A percentile compares a stretch with the other conserved stretches of the same genome.
Conservation (phyloP, 2,113 vertebrate genomes). For the Pseudorhombus dupliciocellatus region DNA sequence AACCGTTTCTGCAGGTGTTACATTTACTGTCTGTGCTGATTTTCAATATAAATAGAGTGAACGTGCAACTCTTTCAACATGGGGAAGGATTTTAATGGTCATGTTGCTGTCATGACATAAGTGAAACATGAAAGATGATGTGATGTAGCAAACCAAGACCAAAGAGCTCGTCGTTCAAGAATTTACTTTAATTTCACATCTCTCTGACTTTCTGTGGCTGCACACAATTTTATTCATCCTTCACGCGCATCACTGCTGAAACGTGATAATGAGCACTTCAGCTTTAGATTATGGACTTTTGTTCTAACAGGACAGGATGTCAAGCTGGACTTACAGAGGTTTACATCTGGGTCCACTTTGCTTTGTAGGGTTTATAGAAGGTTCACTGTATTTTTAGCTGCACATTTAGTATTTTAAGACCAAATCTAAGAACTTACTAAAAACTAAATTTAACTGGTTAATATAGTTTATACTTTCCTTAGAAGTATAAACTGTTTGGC, state of each 20-base stretch:
- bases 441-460: neutral
- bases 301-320: neutral
- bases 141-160: slow-evolving; percentile 2
- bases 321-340: neutral
- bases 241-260: neutral
- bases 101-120: too few species aligned
- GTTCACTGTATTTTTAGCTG: neutral
- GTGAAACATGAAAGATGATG: neutral
- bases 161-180: neutral
- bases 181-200: neutral
- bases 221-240: neutral
- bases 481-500: too few species aligned
- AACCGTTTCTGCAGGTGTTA: too few species aligned
- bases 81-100: too few species aligned
- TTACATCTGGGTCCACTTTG: neutral
- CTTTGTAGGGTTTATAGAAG: neutral
- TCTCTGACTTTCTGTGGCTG: neutral
- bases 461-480: neutral
- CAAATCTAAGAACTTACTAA: neutral
- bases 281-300: neutral
- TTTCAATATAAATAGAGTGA: neutral
- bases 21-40: too few species aligned
- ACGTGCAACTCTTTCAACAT: neutral
- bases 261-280: neutral
- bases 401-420: neutral